Evolutionary conservation across 53 echinoderm and acorn worm species (phyloP).

Genomic region (Crossaster papposus): DNA sequence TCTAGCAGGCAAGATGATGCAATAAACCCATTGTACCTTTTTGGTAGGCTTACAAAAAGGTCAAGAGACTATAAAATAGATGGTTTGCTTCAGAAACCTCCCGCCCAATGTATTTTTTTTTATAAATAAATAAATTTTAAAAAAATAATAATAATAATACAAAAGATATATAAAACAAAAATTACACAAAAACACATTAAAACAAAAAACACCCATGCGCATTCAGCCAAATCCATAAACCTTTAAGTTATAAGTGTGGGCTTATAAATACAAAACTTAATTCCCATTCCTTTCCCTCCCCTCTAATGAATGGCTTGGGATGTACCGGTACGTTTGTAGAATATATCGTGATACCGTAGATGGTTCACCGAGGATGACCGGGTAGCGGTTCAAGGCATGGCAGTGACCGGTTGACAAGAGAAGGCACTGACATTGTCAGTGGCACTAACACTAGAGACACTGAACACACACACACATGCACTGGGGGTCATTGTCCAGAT

Average conservation of each 20-base stretch:
- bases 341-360: neutral
- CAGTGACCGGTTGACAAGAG: slow-evolving; percentile 36
- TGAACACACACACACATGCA: neutral
- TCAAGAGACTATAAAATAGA: neutral
- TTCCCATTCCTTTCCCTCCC: neutral
- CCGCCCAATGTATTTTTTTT: neutral
- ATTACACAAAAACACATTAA: too few species aligned
- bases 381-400: slow-evolving; percentile 21
- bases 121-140: neutral
- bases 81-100: neutral
- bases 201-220: too few species aligned
- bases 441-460: neutral
- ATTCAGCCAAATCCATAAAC: neutral
- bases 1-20: neutral
- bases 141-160: neutral
- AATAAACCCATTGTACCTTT: neutral
- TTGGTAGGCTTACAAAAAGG: neutral
- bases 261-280: neutral
- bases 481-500: slow-evolving; percentile 60
- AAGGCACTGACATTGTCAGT: slow-evolving; percentile 58
- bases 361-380: neutral
- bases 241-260: neutral
- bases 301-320: slow-evolving; percentile 16
- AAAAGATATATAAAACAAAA: too few species aligned
- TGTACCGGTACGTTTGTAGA: too few species aligned